Evolutionary conservation across 2,888 invertebrate genomes (phyloP), one percentile per base, ranked within the genome.

Genomic region (Agrochola macilenta): DNA sequence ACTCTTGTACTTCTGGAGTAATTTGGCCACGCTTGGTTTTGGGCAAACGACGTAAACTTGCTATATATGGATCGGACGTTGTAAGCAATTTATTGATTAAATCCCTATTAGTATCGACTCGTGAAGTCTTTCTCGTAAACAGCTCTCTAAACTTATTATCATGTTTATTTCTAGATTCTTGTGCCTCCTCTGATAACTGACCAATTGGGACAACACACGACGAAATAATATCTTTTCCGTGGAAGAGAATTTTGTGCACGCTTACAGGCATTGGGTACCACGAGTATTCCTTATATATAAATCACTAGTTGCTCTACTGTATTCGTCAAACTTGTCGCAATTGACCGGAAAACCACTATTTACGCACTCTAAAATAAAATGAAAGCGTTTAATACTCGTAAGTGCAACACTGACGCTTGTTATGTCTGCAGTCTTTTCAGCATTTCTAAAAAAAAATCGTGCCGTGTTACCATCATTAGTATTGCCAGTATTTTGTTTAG

Each of bases 401-500:
- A 65, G 43, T 26, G 26, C 43, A 65, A 65, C n/a, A 9, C 9
- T 65, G 8, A 43, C 64, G 5, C 64, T 43, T 65, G 64, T 65
- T 17, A 65, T 65, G 4, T 17, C 43, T 5, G 65, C 65, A 9
- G 43, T 46, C 65, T 43, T 65, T 9, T 46, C 65, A 17, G 43
- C n/a, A 65, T 65, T 65, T 65, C 65, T 65, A 20, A 43, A 65
- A 26, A 65, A 64, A 7, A 1, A 17, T 17, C 64, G 64, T 4
- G 64, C 43, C 8, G 43, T 64, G 64, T 64, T 64, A 23, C 35
- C 52, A 2, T 68, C 68, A 35, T 68, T 68, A 2, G 68, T 54
- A 23, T 69, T 69, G 1, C 68, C 68, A 17, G 54, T 69, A 2
- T 69, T 8, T 69, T 35, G 68, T 35, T 69, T 69, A 35, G n/a